Evolutionary conservation across 2,888 invertebrate genomes (phyloP).

Genomic region (Diadromus collaris): DNA sequence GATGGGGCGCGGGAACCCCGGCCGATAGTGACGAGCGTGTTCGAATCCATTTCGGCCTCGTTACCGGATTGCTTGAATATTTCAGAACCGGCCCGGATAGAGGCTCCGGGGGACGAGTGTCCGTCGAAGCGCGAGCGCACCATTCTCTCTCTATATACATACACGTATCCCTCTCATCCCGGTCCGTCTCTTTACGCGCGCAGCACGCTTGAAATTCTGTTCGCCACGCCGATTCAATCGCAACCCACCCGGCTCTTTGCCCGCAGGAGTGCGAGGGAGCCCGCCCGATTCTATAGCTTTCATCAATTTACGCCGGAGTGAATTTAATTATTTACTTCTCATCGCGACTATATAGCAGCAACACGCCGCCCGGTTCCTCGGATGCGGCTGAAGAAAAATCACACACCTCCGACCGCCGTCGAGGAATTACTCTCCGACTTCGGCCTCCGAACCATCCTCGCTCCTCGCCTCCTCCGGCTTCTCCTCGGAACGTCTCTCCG

Average conservation of each 20-base stretch:
- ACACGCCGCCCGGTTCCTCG: conserved; percentile 23
- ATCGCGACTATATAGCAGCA: conserved; percentile 50
- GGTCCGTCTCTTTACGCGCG: conserved; percentile 5
- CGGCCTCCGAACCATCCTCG: conserved; percentile 14
- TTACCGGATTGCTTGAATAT: conserved; percentile 62
- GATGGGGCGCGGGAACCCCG: conserved; percentile 38
- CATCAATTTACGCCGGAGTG: conserved; percentile 67
- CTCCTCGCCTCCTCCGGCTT: conserved; percentile 34
- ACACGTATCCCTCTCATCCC: not conserved
- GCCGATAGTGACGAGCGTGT: conserved; percentile 61
- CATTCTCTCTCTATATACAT: not conserved
- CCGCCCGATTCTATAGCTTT: conserved; percentile 53
- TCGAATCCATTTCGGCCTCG: conserved; percentile 69
- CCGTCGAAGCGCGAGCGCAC: conserved; percentile 21
- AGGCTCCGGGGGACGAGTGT: conserved; percentile 12
- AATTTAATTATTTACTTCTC: conserved; percentile 73
- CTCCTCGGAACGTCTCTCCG: conserved; percentile 37
- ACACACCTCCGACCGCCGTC: conserved; percentile 46
- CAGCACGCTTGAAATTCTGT: conserved; percentile 25
- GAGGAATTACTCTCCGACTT: conserved; percentile 50
- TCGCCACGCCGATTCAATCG: conserved; percentile 30
- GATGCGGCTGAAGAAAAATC: conserved; percentile 62
- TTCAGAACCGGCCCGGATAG: conserved; percentile 49
- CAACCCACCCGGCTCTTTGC: conserved; percentile 11
- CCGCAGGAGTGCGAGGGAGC: conserved; percentile 7